phyloP scores from a whole-genome alignment of 1,140 invertebrate genomes.

The Drosophila equinoxialis region DNA sequence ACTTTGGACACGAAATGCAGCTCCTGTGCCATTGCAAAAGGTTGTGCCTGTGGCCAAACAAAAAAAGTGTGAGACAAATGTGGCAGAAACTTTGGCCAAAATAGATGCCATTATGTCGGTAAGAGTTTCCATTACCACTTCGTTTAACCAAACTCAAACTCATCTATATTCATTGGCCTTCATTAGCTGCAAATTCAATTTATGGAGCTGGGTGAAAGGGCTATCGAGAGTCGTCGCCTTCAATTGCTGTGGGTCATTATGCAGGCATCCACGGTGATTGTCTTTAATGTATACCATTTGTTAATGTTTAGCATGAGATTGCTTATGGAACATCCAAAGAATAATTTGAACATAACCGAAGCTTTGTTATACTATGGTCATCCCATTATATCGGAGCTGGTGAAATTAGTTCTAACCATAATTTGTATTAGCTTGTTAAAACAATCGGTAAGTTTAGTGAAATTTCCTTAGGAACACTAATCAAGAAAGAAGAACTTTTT shows the following conservation, averaged over 20 bases:
- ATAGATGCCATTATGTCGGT: conserved; percentile 37
- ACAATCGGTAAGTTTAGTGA: conserved; percentile 34
- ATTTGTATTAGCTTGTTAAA: conserved; percentile 25
- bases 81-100: conserved; percentile 20
- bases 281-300: conserved; percentile 49
- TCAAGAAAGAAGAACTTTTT: no score
- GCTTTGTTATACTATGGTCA: conserved; percentile 41
- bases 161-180: not conserved
- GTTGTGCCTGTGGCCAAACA: not conserved
- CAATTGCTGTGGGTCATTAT: conserved; percentile 42
- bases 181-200: conserved; percentile 40
- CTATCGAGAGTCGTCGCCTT: conserved; percentile 26
- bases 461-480: not conserved
- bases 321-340: conserved; percentile 12
- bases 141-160: not conserved
- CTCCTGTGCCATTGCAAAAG: not conserved
- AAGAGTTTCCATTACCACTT: not conserved
- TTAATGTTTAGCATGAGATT: conserved; percentile 38
- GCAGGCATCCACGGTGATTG: conserved; percentile 24
- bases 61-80: conserved; percentile 9
- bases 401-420: conserved; percentile 34
- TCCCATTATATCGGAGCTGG: conserved; percentile 31
- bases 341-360: conserved; percentile 22
- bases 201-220: conserved; percentile 35
- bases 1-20: conserved; percentile 9